phyloP scores from a whole-genome alignment of 2,797 vertebrate species.

The Lateolabrax maculatus region DNA sequence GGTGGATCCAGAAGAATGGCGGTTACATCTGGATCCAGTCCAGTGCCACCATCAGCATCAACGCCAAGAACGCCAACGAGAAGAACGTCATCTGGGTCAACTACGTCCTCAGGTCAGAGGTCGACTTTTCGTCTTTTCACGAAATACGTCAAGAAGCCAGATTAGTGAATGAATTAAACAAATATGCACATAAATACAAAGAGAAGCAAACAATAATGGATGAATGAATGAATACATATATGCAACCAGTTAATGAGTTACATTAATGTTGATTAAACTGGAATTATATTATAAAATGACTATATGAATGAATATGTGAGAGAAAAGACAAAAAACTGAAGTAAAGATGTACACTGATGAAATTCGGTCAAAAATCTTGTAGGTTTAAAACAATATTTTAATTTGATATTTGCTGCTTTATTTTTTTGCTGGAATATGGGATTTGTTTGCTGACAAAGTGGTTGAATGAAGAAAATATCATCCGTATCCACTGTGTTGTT shows the following conservation, averaged over 20 bases:
- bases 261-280: no score
- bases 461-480: no score
- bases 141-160: neutral
- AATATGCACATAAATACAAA: neutral
- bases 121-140: no score
- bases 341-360: neutral
- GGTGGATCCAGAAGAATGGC: constrained; percentile 98
- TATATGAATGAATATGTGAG: no score
- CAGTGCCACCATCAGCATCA: constrained; percentile 96
- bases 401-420: neutral
- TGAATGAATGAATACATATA: neutral
- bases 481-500: no score
- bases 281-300: neutral
- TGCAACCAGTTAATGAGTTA: neutral
- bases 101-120: constrained; percentile 89
- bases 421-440: neutral
- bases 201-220: neutral
- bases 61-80: constrained; percentile 97
- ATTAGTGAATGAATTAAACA: neutral
- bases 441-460: no score
- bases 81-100: constrained; percentile 99
- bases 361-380: neutral
- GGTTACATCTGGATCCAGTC: constrained; percentile 99
- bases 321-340: neutral
- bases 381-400: neutral